A percentile compares a stretch with the other conserved stretches of the same genome.
Conservation (phyloP, 2,113 vertebrate genomes). For the Pteropus alecto region DNA sequence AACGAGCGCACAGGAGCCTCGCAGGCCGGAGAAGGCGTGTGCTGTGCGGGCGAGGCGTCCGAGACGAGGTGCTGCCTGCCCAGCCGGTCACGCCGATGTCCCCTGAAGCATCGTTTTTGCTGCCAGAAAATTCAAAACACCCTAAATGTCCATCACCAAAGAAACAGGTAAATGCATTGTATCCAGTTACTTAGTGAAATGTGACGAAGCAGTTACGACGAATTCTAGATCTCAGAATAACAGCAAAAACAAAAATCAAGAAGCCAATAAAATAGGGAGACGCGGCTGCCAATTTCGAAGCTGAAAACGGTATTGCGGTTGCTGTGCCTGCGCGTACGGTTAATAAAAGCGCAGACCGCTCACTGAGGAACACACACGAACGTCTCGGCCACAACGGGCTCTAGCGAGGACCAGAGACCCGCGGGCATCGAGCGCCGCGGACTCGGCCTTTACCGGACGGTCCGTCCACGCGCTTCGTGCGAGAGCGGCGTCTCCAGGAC, state of each 20-base stretch:
- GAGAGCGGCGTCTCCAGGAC: fast-evolving
- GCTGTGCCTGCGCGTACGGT: fast-evolving
- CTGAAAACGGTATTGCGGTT: not conserved
- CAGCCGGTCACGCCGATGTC: no score
- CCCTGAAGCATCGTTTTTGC: fast-evolving
- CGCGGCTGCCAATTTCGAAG: not conserved
- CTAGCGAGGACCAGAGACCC: not conserved
- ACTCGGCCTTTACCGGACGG: not conserved
- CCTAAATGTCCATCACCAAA: not conserved
- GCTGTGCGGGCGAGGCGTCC: no score
- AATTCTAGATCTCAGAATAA: not conserved
- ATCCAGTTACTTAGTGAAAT: fast-evolving
- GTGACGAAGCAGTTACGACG: not conserved
- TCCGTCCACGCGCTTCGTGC: not conserved
- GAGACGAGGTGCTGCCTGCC: no score
- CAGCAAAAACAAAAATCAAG: not conserved
- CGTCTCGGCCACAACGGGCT: not conserved
- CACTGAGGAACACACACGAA: not conserved
- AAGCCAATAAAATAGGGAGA: not conserved
- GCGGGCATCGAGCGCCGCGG: no score
- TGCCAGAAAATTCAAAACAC: not conserved
- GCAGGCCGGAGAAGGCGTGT: no score
- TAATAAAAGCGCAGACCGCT: not conserved
- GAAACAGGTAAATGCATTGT: not conserved
- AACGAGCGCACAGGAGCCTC: no score